Base-by-base conservation (phyloP, 1,140 invertebrate genomes). In the Trichonephila clavipes region DNA sequence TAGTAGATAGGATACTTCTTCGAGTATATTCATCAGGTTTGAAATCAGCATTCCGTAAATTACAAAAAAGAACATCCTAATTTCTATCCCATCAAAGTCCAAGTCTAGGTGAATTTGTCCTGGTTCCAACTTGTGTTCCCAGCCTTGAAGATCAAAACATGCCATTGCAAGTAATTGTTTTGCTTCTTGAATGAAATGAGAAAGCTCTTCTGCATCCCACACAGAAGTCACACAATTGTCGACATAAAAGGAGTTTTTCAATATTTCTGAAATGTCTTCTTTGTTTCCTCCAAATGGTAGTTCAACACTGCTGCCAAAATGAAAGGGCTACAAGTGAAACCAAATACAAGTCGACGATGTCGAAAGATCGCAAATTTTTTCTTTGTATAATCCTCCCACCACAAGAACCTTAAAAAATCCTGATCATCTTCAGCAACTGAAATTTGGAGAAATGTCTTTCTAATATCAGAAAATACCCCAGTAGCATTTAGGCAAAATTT, bases 321-420 rank as follows among this genome's bases (percentile, higher is more conserved):
- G 66, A 90, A 90, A n/a, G 51, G 69, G 61, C 58, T 90, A 40
- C 12, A 61, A n/a, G 59, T 59, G n/a, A 90, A 21, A 24, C 88
- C 72, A 61, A 90, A 90, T 16, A 90, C 72, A n/a, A 90, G 28
- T 14, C 88, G 69, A 3, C 24, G 24, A 18, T 90, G 88, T n/a
- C 58, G 21, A 51, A 64, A 81, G 21, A 90, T 61, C 58, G 69
- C 18, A n/a, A 87, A 62, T 44, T 87, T 61, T 18, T 61, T 87
- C 4, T 14, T 21, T n/a, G 72, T 64, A 44, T 59, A n/a, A n/a
- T 72, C 66, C n/a, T 1, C n/a, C 34, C 87, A 0, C n/a, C 87
- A 16, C 72, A 0, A 72, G 44, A 69, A 89, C 69, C 24, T 2
- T 7, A 89, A 18, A 58, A 18, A 44, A 69, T 89, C 24, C 24